phyloP scores from a whole-genome alignment of 2,888 invertebrate genomes.

The Pammene aurita region DNA sequence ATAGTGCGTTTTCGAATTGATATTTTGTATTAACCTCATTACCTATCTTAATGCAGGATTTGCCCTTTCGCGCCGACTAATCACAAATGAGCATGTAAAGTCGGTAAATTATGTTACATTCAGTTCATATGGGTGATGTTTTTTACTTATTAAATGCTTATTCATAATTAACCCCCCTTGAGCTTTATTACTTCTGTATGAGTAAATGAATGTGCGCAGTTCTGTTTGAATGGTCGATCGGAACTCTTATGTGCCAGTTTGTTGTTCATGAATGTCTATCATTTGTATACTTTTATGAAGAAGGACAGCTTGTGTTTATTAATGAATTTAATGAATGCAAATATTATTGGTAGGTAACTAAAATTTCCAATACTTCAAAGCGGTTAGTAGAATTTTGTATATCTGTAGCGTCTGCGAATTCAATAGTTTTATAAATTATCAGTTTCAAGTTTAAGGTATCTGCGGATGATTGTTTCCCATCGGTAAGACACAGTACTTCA shows the following conservation, averaged over 20 bases:
- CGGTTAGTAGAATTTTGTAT: too few relatives aligned
- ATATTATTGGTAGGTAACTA: background rate
- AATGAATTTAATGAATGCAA: background rate
- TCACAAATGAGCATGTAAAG: constrained; percentile 83
- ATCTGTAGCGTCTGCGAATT: background rate
- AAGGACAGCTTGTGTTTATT: background rate
- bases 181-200: constrained; percentile 80
- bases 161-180: constrained; percentile 83
- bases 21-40: constrained; percentile 79
- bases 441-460: background rate
- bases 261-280: constrained; percentile 47
- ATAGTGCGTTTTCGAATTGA: constrained; percentile 60
- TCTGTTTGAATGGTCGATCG: constrained; percentile 60
- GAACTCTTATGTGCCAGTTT: constrained; percentile 43
- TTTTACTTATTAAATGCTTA: constrained; percentile 77
- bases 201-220: constrained; percentile 67
- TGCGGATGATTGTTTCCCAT: constrained; percentile 35
- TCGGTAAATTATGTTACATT: constrained; percentile 82
- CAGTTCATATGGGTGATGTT: constrained; percentile 75
- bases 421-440: background rate
- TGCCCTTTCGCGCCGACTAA: constrained; percentile 84
- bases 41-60: constrained; percentile 84
- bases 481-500: constrained; percentile 47
- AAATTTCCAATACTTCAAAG: background rate
- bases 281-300: constrained; percentile 3